Percentiles rank a stretch among this genome's conserved stretches.
phyloP scores from a whole-genome alignment of 2,797 vertebrate genomes.

The Pseudochirops cupreus region DNA sequence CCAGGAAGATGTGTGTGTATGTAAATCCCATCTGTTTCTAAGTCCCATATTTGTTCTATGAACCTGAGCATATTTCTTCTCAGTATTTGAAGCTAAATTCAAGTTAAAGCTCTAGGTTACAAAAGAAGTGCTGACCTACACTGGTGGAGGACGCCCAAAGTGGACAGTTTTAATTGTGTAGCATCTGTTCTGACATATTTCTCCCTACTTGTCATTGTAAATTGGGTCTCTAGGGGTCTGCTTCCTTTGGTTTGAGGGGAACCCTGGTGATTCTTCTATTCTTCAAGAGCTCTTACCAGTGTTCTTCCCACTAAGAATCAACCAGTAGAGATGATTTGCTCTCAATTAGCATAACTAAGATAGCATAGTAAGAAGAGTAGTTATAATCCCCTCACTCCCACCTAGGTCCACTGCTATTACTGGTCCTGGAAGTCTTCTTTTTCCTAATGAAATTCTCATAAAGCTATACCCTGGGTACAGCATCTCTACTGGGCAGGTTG shows the following conservation, averaged over 20 bases:
- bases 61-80: neutral
- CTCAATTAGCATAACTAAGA: neutral
- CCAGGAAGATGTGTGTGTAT: neutral
- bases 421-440: neutral
- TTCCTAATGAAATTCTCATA: neutral
- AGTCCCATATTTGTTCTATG: neutral
- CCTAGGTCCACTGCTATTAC: neutral
- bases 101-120: neutral
- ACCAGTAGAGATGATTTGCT: neutral
- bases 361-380: neutral
- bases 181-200: neutral
- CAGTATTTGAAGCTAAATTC: neutral
- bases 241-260: neutral
- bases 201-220: neutral
- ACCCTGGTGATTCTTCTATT: neutral
- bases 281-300: neutral
- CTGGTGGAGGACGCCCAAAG: neutral
- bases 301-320: neutral
- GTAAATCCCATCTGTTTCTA: neutral
- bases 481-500: neutral
- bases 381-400: neutral
- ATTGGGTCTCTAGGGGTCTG: neutral
- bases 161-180: neutral
- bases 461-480: neutral
- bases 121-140: neutral